A percentile compares a stretch with the other conserved stretches of the same genome.
These are phyloP conservation scores for Parnassius apollo DNA, from an alignment of 2,888 invertebrate genomes.

Conservation along the genomic window DNA sequence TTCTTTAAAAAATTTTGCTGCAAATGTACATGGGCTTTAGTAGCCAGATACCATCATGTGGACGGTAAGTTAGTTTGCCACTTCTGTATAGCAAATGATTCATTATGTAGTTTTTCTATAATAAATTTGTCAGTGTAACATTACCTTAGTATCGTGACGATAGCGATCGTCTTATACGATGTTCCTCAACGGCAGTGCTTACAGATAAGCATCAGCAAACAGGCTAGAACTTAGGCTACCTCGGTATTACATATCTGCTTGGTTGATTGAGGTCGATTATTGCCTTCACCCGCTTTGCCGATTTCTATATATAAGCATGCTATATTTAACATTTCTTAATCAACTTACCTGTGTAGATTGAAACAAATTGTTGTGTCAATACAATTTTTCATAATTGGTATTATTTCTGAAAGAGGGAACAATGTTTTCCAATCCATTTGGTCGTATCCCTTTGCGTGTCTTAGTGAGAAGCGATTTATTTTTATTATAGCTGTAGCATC, in stretches of 20 bases:
- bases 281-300: constrained; percentile 20
- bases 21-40: too few species aligned
- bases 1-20: too few species aligned
- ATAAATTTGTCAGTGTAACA: constrained; percentile 3
- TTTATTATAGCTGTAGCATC: constrained; percentile 71
- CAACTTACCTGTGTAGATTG: neutral
- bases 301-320: neutral
- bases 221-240: constrained; percentile 34
- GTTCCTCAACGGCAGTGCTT: constrained; percentile 31
- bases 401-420: constrained; percentile 18
- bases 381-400: constrained; percentile 5
- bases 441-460: constrained; percentile 71
- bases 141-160: constrained; percentile 16
- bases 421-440: constrained; percentile 66
- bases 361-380: neutral
- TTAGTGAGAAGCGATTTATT: constrained; percentile 69
- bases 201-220: constrained; percentile 47
- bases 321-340: neutral
- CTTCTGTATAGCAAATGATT: too few species aligned
- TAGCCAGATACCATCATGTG: too few species aligned
- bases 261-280: constrained; percentile 23
- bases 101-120: neutral
- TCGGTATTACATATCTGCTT: constrained; percentile 21
- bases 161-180: constrained; percentile 33
- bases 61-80: too few species aligned